phyloP scores from a whole-genome alignment of 2,113 vertebrate species.

The Protobothrops flavoviridis region DNA sequence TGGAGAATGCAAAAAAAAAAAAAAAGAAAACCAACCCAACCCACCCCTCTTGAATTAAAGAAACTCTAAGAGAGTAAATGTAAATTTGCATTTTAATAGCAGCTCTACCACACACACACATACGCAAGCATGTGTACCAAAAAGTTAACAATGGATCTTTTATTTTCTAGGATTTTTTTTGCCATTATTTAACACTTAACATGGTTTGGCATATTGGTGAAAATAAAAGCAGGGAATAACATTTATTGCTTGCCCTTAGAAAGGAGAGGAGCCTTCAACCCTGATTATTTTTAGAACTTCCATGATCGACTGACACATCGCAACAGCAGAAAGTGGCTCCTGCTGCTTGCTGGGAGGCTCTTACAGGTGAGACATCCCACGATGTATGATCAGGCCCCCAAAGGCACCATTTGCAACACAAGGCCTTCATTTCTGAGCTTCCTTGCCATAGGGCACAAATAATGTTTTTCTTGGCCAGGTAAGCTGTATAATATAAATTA shows the following conservation, averaged over 20 bases:
- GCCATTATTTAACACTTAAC: constrained; percentile 48
- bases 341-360: constrained; percentile 27
- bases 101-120: background rate
- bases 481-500: constrained; percentile 75
- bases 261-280: constrained; percentile 30
- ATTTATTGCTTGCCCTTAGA: background rate
- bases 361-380: constrained; percentile 65
- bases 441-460: constrained; percentile 65
- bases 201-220: constrained; percentile 24
- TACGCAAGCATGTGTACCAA: constrained; percentile 4
- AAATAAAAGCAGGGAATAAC: constrained; percentile 10
- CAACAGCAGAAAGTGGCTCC: constrained; percentile 47
- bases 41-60: constrained; percentile 35
- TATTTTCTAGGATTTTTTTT: constrained; percentile 57
- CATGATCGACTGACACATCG: background rate
- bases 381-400: constrained; percentile 61
- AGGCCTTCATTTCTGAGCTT: constrained; percentile 65
- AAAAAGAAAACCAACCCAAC: background rate
- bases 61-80: constrained; percentile 45
- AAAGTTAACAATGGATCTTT: constrained; percentile 44
- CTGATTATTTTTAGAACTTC: constrained; percentile 60
- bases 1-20: constrained; percentile 61
- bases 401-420: constrained; percentile 65
- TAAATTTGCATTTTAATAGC: constrained; percentile 6
- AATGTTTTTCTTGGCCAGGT: constrained; percentile 76